A percentile compares a stretch with the other conserved stretches of the same genome.
Evolutionary conservation across 2,113 vertebrate genomes (phyloP).

Genomic region (Chloroceryle aenea): DNA sequence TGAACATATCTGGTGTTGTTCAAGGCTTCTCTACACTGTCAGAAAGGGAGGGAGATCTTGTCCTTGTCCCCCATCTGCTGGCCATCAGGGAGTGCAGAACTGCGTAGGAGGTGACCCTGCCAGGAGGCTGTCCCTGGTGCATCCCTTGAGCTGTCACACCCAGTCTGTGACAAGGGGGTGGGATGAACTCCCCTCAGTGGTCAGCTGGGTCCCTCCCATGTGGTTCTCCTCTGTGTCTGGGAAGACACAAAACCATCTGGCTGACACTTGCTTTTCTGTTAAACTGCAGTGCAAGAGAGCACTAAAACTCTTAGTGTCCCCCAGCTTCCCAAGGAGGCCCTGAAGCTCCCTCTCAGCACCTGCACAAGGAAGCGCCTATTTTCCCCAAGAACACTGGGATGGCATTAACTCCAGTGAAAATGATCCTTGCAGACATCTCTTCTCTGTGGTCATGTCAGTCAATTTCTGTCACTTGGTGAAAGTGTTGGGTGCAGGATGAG

Average conservation of each 20-base stretch:
- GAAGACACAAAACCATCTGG: background rate
- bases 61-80: background rate
- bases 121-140: accelerated
- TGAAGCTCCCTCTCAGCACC: accelerated
- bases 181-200: background rate
- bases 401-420: background rate
- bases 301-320: background rate
- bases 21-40: accelerated
- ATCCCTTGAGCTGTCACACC: background rate
- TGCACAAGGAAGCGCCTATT: accelerated
- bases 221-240: background rate
- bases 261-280: background rate
- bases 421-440: background rate
- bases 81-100: accelerated
- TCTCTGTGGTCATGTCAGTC: background rate
- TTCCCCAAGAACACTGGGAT: background rate
- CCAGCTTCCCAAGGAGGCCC: background rate
- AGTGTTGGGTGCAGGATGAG: accelerated
- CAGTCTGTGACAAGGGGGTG: background rate
- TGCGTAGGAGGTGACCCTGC: background rate
- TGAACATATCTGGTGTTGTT: background rate
- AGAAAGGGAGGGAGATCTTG: background rate
- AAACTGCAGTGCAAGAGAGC: background rate
- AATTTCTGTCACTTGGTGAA: accelerated
- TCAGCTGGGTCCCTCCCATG: accelerated